A percentile compares a stretch with the other conserved stretches of the same genome.
These are phyloP conservation scores for Oryzias javanicus DNA, from an alignment of 2,113 vertebrate genomes.

Conservation along the genomic window DNA sequence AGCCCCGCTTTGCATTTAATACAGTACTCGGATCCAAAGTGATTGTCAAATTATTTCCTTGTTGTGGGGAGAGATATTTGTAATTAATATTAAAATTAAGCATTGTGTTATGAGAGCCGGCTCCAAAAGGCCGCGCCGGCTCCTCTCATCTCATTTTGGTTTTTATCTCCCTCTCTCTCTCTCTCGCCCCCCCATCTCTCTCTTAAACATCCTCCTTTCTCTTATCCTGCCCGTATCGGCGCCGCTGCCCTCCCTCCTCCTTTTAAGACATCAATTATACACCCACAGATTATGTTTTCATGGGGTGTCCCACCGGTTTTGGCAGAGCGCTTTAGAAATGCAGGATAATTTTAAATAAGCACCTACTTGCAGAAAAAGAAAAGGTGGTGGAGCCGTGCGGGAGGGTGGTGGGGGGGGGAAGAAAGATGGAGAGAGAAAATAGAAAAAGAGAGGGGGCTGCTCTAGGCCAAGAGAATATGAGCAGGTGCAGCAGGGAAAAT, in stretches of 20 bases:
- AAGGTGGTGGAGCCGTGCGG: constrained; percentile 2
- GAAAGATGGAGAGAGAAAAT: constrained; percentile 68
- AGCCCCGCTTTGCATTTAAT: constrained; percentile 83
- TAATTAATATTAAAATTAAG: constrained; percentile 85
- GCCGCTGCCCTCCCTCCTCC: constrained; percentile 38
- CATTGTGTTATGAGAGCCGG: constrained; percentile 72
- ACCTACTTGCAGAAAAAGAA: constrained; percentile 63
- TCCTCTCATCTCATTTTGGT: constrained; percentile 39
- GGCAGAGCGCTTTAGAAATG: constrained; percentile 66
- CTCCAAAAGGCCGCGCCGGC: constrained; percentile 52
- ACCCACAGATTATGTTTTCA: constrained; percentile 70
- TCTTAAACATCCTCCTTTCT: constrained; percentile 29
- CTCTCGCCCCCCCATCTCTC: constrained; percentile 1
- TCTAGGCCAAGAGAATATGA: constrained; percentile 79
- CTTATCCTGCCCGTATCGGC: constrained; percentile 41
- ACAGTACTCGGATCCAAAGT: constrained; percentile 80
- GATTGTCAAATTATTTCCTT: constrained; percentile 81
- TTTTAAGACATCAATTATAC: constrained; percentile 67
- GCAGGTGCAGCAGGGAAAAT: constrained; percentile 79
- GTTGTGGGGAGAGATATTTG: constrained; percentile 79
- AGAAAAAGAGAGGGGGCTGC: constrained; percentile 65
- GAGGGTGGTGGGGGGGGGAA: constrained; percentile 49
- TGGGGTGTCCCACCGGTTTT: constrained; percentile 70
- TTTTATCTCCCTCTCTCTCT: constrained; percentile 20
- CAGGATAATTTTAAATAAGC: constrained; percentile 73